Base-by-base conservation (phyloP, 1,140 invertebrate genomes). In the Trialeurodes vaporariorum region DNA sequence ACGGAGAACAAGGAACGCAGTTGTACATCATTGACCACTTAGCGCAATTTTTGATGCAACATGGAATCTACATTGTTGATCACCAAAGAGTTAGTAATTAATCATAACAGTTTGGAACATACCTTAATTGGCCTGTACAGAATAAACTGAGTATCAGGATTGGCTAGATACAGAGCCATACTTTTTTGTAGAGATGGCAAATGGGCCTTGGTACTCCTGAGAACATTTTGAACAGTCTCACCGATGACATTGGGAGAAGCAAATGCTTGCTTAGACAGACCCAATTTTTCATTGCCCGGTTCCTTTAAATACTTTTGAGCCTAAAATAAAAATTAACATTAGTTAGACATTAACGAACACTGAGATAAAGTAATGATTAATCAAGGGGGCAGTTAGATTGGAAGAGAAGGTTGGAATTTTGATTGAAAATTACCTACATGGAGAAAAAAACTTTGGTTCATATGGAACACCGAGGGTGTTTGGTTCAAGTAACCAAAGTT, bases 91-190 rank as follows among this genome's bases (percentile, higher is more conserved):
- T n/a, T n/a, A n/a, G n/a, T n/a, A n/a, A n/a, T n/a, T n/a, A n/a
- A n/a, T n/a, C n/a, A n/a, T n/a, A n/a, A n/a, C n/a, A n/a, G n/a
- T n/a, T n/a, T n/a, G n/a, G n/a, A n/a, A n/a, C n/a, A n/a, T 78
- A 91, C 89, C 76, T 92, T 90, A 34, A 98, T 91, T 5, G 94
- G 95, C 67, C 93, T 84, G 73, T 97, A 96, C 1, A 98, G 82
- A 76, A 98, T 97, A 72, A 93, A 93, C 77, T 98, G 94, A 0
- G 96, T 98, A 79, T 98, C 95, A 71, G 87, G 86, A 80, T 98
- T 98, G n/a, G 94, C 91, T 22, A 98, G 80, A 79, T 98, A 98
- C 0, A 98, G 81, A 71, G 93, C 88, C 93, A 98, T 94, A 5
- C 89, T 90, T 0, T 88, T 83, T 72, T 96, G 92, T 2, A 98